Evolutionary conservation across 2,113 vertebrate species (phyloP).

Genomic region (Calypte anna): DNA sequence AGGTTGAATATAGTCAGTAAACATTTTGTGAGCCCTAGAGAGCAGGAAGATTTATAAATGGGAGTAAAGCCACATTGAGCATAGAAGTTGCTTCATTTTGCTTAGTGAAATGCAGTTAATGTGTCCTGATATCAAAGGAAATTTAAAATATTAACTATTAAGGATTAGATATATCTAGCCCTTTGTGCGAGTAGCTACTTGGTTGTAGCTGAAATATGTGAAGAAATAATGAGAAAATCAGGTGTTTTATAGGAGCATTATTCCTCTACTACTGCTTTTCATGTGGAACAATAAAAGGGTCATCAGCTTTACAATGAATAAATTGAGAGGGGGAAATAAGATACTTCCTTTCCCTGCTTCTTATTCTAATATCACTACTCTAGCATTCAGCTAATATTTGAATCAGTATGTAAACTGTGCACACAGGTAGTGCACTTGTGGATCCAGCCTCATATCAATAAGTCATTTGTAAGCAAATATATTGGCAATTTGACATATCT

Average conservation of each 20-base stretch:
- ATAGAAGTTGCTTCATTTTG: not conserved
- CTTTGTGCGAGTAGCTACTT: not conserved
- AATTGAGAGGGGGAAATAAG: not conserved
- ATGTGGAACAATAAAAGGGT: slow-evolving; percentile 22
- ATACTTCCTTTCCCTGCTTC: not conserved
- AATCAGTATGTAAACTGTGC: not conserved
- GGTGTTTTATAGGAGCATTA: slow-evolving; percentile 28
- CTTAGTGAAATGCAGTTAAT: not conserved
- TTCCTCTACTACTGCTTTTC: slow-evolving; percentile 15
- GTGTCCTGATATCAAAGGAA: not conserved
- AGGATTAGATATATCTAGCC: not conserved
- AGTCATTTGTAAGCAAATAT: not conserved
- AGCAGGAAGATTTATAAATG: not conserved
- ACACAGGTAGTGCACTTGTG: not conserved
- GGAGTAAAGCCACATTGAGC: not conserved
- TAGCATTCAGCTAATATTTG: not conserved
- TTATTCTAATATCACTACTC: not conserved
- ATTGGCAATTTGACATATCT: not conserved
- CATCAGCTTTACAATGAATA: not conserved
- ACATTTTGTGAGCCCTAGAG: not conserved
- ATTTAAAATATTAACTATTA: not conserved
- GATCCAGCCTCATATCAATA: not conserved
- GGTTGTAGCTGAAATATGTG: not conserved
- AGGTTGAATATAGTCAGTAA: not conserved
- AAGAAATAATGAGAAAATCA: slow-evolving; percentile 21